Base-by-base conservation (phyloP, 2,113 vertebrate species). In the Elephantulus edwardii region DNA sequence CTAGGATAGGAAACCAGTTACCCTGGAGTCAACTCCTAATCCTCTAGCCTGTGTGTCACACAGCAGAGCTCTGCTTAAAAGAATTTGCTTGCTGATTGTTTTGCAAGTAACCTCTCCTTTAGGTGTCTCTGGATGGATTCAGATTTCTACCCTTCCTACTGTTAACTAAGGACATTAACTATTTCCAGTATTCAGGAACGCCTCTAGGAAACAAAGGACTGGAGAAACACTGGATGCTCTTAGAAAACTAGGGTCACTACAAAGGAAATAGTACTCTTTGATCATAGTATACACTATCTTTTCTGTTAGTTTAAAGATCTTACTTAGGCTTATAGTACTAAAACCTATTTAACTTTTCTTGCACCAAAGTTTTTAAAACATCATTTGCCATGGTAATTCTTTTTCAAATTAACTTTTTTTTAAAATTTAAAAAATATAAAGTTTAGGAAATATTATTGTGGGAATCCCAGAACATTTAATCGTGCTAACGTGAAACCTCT, bases 171-270 rank as follows among this genome's bases (percentile, higher is more conserved):
- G 14, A 19, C 64, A 35, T 35, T 35, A 66, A n/a, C 58, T 17
- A 66, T 35, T 35, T 66, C 14, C 14, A 35, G 7, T n/a, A 35
- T n/a, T n/a, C n/a, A 35, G 66, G 19, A 6, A 68, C 2, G 35
- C 19, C 35, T 68, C 19, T 38, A 20, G 17, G 19, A 35, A 68
- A 68, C 28, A 28, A n/a, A n/a, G 40, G 10, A 42, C 20, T 20
- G 0, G 0, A 1, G 30, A 44, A 24, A 28, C 0, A 6, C 0
- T 8, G 22, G 26, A 9, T 14, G 26, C 4, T 30, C 5, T n/a
- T 4, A 35, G 16, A 20, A 62, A 71, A 7, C 22, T 40, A 12
- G 3, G 19, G 10, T 70, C 2, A 0, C 33, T 62, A 1, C 33
- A 28, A 22, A 1, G 22, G 40, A 33, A 38, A 66, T 33, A 54